Evolutionary conservation across 2,113 vertebrate genomes (phyloP).

Genomic region (Nycticebus coucang): DNA sequence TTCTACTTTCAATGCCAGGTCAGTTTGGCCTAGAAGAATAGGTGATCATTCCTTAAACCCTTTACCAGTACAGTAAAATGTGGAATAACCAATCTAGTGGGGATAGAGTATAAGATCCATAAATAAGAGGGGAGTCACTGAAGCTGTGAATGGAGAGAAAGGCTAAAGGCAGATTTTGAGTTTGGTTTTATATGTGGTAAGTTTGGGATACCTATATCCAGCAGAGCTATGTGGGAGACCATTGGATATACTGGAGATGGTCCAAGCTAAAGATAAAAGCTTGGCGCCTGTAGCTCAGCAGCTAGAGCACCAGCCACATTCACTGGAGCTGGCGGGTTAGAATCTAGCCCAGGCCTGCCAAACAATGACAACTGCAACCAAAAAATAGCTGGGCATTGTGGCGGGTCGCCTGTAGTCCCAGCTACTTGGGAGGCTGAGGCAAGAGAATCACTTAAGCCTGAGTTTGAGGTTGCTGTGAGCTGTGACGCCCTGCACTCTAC

Average conservation of each 20-base stretch:
- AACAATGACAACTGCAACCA: too few relatives aligned
- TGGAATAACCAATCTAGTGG: conserved; percentile 3
- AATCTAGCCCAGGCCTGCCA: too few relatives aligned
- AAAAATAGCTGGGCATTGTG: too few relatives aligned
- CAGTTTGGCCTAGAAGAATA: neutral
- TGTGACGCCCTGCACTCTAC: too few relatives aligned
- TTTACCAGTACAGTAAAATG: neutral
- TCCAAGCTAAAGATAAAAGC: conserved; percentile 9
- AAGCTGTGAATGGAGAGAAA: neutral
- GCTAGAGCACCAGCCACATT: too few relatives aligned
- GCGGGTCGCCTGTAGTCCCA: too few relatives aligned
- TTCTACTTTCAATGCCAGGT: neutral
- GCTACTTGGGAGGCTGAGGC: too few relatives aligned
- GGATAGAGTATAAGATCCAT: neutral
- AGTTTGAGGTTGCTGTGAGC: too few relatives aligned
- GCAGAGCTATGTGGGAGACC: neutral
- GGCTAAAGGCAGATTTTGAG: neutral
- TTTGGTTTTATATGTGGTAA: neutral
- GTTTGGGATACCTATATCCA: neutral
- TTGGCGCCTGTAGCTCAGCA: neutral
- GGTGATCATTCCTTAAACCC: neutral
- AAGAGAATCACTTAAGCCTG: too few relatives aligned
- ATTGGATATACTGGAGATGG: neutral
- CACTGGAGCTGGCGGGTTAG: too few relatives aligned
- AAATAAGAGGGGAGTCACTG: neutral